Conservation (phyloP, 1,140 invertebrate genomes). For the Grapholita molesta region DNA sequence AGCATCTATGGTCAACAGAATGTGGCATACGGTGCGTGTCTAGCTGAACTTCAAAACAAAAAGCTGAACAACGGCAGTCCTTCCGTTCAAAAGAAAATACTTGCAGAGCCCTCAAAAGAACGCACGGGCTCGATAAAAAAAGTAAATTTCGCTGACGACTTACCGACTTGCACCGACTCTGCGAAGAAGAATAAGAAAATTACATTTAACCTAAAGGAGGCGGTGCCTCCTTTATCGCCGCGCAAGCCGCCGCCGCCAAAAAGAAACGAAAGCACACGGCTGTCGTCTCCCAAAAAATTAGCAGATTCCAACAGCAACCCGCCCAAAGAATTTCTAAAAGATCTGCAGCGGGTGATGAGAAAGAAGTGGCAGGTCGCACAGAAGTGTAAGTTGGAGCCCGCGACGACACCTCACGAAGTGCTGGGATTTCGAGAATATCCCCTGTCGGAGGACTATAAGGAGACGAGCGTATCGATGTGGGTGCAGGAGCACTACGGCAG, state of each 20-base stretch:
- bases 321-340: constrained; percentile 90
- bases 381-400: constrained; percentile 91
- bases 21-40: constrained; percentile 58
- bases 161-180: constrained; percentile 41
- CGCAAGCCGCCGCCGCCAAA: constrained; percentile 82
- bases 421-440: constrained; percentile 91
- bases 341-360: constrained; percentile 93
- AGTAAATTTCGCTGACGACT: constrained; percentile 63
- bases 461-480: constrained; percentile 93
- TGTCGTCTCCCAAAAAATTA: constrained; percentile 87
- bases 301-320: constrained; percentile 85
- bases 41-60: constrained; percentile 60
- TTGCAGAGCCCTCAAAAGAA: constrained; percentile 45
- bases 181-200: constrained; percentile 61
- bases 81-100: constrained; percentile 48
- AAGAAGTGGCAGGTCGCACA: constrained; percentile 97
- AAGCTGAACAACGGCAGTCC: constrained; percentile 59
- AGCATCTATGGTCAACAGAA: constrained; percentile 52
- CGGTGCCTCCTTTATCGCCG: constrained; percentile 58
- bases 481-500: constrained; percentile 92
- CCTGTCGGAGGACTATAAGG: constrained; percentile 84
- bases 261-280: constrained; percentile 84
- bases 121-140: constrained; percentile 61
- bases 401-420: constrained; percentile 93
- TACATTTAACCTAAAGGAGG: constrained; percentile 55